Percentiles rank a stretch among this genome's conserved stretches.
phyloP scores from a whole-genome alignment of 1,140 invertebrate species.

The Zaprionus capensis region DNA sequence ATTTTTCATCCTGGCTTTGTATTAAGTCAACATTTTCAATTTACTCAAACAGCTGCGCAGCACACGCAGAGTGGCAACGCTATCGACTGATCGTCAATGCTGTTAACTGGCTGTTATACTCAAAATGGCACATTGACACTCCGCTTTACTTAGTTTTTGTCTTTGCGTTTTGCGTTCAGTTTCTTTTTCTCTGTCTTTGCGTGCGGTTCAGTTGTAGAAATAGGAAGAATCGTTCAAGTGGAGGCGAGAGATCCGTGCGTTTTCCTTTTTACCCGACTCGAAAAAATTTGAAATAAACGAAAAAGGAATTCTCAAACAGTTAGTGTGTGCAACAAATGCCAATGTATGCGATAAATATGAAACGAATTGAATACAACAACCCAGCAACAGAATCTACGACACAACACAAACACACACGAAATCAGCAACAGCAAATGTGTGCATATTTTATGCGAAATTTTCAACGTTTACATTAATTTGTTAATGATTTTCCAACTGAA shows the following conservation, averaged over 20 bases:
- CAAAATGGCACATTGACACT: conserved; percentile 45
- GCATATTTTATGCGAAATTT: conserved; percentile 72
- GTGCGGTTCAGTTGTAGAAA: conserved; percentile 73
- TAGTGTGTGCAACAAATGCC: conserved; percentile 51
- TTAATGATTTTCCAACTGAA: conserved; percentile 2
- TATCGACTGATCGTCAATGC: conserved; percentile 32
- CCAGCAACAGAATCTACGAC: conserved; percentile 5
- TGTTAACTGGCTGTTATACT: conserved; percentile 44
- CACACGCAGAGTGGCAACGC: conserved; percentile 46
- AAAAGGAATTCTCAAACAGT: conserved; percentile 62
- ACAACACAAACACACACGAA: conserved; percentile 46
- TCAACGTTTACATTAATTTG: conserved; percentile 33
- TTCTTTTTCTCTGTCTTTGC: conserved; percentile 77
- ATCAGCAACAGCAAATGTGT: conserved; percentile 65
- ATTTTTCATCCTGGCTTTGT: conserved; percentile 1
- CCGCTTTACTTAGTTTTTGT: conserved; percentile 42
- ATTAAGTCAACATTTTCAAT: conserved; percentile 32
- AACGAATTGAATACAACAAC: conserved; percentile 49
- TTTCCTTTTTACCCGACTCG: conserved; percentile 66
- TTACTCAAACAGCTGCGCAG: conserved; percentile 58
- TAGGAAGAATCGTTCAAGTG: conserved; percentile 71
- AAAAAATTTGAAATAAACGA: conserved; percentile 60
- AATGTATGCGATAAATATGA: conserved; percentile 53
- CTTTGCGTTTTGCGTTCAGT: conserved; percentile 69
- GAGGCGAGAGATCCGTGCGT: conserved; percentile 70